Percentiles rank a stretch among this genome's conserved stretches.
Evolutionary conservation across 2,888 invertebrate species (phyloP).

Genomic region (Ceratothoa steindachneri): DNA sequence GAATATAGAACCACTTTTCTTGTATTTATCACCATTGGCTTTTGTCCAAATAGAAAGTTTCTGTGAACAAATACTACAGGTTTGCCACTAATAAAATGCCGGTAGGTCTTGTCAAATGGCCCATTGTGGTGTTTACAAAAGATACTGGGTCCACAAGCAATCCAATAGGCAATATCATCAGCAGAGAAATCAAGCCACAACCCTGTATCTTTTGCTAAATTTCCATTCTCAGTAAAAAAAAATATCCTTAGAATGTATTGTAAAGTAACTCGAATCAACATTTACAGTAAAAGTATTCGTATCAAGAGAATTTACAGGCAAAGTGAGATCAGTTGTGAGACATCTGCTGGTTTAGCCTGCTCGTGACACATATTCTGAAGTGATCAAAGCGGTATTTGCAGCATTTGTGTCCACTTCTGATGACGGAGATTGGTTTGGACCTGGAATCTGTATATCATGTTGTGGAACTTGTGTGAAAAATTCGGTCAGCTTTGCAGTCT

Average conservation of each 20-base stretch:
- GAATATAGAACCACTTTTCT: conserved; percentile 21
- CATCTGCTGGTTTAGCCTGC: conserved; percentile 16
- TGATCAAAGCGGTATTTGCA: conserved; percentile 19
- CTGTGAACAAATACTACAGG: conserved; percentile 21
- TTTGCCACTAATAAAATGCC: conserved; percentile 25
- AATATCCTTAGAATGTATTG: conserved; percentile 20
- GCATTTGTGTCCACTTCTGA: conserved; percentile 28
- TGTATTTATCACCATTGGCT: conserved; percentile 27
- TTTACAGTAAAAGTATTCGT: conserved; percentile 26
- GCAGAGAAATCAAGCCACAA: conserved; percentile 21
- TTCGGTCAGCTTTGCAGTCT: conserved; percentile 17
- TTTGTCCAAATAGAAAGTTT: conserved; percentile 23
- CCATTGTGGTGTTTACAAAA: conserved; percentile 28
- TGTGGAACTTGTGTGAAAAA: conserved; percentile 29
- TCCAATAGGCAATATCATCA: conserved; percentile 25
- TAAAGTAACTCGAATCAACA: conserved; percentile 17
- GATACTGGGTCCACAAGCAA: conserved; percentile 23
- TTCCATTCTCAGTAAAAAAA: conserved; percentile 18
- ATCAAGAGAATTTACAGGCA: conserved; percentile 25
- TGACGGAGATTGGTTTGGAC: conserved; percentile 23
- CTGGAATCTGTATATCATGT: conserved; percentile 20
- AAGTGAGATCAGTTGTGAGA: conserved; percentile 22
- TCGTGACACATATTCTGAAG: conserved; percentile 26
- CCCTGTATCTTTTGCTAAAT: conserved; percentile 24
- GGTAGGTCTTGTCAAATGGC: conserved; percentile 26